Evolutionary conservation across 2,113 vertebrate species (phyloP).

Genomic region (Stigmatopora nigra): DNA sequence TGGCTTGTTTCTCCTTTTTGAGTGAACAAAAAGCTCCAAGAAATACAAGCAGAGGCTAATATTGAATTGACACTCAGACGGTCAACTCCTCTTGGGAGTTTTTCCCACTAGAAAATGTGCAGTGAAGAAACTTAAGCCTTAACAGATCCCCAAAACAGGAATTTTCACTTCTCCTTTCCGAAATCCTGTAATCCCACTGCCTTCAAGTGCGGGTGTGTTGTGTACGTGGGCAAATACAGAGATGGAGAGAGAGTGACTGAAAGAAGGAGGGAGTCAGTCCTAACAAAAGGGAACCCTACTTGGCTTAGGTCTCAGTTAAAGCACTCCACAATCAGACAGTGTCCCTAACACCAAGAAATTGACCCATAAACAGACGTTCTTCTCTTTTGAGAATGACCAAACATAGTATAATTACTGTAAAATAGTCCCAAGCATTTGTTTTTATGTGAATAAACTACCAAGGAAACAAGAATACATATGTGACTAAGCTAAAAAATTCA

Average conservation of each 20-base stretch:
- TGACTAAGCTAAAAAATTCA: neutral
- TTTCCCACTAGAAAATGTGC: conserved; percentile 57
- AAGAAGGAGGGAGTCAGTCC: neutral
- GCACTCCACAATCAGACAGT: too few relatives aligned
- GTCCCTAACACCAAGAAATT: too few relatives aligned
- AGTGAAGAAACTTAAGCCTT: conserved; percentile 59
- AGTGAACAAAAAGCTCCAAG: too few relatives aligned
- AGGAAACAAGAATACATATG: neutral
- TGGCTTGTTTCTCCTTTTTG: conserved; percentile 4
- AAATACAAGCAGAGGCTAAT: conserved; percentile 13
- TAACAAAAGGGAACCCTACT: neutral
- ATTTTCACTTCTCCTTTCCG: conserved; percentile 65
- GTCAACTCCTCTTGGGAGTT: conserved; percentile 49
- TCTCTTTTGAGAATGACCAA: too few relatives aligned
- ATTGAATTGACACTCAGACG: conserved; percentile 52
- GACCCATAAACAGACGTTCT: too few relatives aligned
- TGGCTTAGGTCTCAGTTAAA: too few relatives aligned
- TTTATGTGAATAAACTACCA: too few relatives aligned
- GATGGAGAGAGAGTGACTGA: neutral
- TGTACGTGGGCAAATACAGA: conserved; percentile 16
- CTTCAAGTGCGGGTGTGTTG: conserved; percentile 30
- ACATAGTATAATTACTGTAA: too few relatives aligned
- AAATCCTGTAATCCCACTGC: conserved; percentile 60
- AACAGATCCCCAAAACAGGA: conserved; percentile 57
- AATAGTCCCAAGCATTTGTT: too few relatives aligned